Conservation (phyloP, 2,797 vertebrate genomes). For the Coranthus polyacanthus region DNA sequence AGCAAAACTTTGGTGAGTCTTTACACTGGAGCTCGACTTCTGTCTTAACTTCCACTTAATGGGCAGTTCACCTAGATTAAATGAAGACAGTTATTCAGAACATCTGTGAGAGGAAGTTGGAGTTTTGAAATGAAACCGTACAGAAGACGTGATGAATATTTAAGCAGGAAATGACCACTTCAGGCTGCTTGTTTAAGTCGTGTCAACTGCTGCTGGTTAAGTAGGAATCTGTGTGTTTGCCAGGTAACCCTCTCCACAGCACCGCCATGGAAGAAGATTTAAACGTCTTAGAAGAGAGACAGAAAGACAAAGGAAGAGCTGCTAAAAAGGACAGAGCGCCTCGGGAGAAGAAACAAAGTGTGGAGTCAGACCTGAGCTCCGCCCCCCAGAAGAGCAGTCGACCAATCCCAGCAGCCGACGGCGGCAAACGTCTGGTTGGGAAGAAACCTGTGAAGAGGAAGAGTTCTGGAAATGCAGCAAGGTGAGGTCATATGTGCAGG, state of each 20-base stretch:
- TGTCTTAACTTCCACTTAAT: too few relatives aligned
- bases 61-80: too few relatives aligned
- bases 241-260: slow-evolving; percentile 74
- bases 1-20: slow-evolving; percentile 43
- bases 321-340: neutral
- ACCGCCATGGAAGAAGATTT: slow-evolving; percentile 73
- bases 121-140: too few relatives aligned
- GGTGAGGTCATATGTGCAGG: slow-evolving; percentile 8
- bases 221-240: slow-evolving; percentile 3
- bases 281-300: neutral
- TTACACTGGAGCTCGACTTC: too few relatives aligned
- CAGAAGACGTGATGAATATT: too few relatives aligned
- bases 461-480: slow-evolving; percentile 5
- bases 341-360: neutral
- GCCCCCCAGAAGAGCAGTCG: neutral
- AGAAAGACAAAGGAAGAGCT: neutral
- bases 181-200: neutral
- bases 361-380: neutral
- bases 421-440: neutral
- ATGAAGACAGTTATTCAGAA: too few relatives aligned
- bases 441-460: slow-evolving; percentile 12
- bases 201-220: neutral
- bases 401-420: neutral
- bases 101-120: too few relatives aligned
- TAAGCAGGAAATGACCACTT: neutral